Base-by-base conservation (phyloP, 2,888 invertebrate species). In the Argyra leucocephala region DNA sequence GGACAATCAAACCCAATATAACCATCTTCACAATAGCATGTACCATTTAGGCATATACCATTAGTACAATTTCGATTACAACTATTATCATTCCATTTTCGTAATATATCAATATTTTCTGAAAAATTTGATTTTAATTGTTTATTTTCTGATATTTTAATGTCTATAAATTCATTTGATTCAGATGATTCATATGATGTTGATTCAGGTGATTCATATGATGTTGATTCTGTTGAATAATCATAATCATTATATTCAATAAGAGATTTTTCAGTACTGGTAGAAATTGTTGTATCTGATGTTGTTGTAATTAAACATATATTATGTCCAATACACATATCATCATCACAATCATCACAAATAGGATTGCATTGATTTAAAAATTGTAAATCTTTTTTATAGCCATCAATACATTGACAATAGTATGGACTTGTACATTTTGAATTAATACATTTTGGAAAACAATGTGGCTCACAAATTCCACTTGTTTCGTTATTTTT, bases 1-100 rank as follows among this genome's bases (percentile, higher is more conserved):
- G 59, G 21, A 59, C 59, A 59, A 24, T 59, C 26, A 61, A 31
- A 6, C n/a, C 58, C 58, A 58, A 7, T 31, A 31, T 61, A 61
- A 18, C 81, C 67, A 74, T 82, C 0, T 83, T 79, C 0, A 83
- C 83, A 0, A 66, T 74, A 10, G 12, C 61, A 61, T 3, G 5
- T n/a, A 26, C 10, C 21, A 24, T 61, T 31, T 21, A 61, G 9
- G 21, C 61, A 61, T 31, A 31, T n/a, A 9, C 61, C 31, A 61
- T 61, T 61, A 4, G 10, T 5, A 26, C 26, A 61, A 4, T 6
- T 3, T 18, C 18, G 21, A 31, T 15, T 22, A 18, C 60, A 61
- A 18, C 7, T 24, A 26, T 26, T 26, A 15, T 61, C 60, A 22
- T 22, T 58, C 58, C 22, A 22, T 1, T 1, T 48, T 2, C 48